Evolutionary conservation across 2,113 vertebrate species (phyloP).

Genomic region (Mobula hypostoma): DNA sequence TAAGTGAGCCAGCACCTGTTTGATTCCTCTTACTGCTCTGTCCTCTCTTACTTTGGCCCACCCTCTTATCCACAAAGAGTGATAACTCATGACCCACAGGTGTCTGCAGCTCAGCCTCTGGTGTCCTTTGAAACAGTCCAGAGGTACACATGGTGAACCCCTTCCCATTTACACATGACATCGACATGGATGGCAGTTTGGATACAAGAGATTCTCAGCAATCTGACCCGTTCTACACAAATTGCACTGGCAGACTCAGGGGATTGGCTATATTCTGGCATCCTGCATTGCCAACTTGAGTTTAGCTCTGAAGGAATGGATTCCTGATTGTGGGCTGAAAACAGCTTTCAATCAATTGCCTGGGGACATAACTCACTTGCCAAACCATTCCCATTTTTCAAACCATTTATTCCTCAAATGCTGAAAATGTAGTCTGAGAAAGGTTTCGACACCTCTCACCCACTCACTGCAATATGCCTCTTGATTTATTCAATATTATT

Average conservation of each 20-base stretch:
- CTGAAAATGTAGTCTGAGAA: neutral
- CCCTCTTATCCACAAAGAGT: neutral
- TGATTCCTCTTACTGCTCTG: neutral
- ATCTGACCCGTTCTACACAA: neutral
- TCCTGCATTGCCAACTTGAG: neutral
- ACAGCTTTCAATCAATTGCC: neutral
- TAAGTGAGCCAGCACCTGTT: neutral
- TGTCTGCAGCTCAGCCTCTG: neutral
- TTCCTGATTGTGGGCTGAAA: neutral
- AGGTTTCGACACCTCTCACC: neutral
- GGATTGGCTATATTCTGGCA: neutral
- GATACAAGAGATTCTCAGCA: neutral
- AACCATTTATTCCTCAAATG: neutral
- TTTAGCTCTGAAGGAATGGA: neutral
- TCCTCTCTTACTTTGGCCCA: neutral
- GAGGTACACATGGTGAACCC: neutral
- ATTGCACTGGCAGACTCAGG: neutral
- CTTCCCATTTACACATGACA: neutral
- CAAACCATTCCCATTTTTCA: neutral
- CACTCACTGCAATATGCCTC: neutral
- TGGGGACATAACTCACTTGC: neutral
- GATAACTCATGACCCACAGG: neutral
- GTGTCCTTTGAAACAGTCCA: neutral
- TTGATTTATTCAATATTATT: slow-evolving; percentile 9
- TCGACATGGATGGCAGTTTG: too few species aligned